A percentile compares a stretch with the other conserved stretches of the same genome.
These are phyloP conservation scores for Aleiodes alternator DNA, from an alignment of 2,888 invertebrate genomes.

Conservation along the genomic window DNA sequence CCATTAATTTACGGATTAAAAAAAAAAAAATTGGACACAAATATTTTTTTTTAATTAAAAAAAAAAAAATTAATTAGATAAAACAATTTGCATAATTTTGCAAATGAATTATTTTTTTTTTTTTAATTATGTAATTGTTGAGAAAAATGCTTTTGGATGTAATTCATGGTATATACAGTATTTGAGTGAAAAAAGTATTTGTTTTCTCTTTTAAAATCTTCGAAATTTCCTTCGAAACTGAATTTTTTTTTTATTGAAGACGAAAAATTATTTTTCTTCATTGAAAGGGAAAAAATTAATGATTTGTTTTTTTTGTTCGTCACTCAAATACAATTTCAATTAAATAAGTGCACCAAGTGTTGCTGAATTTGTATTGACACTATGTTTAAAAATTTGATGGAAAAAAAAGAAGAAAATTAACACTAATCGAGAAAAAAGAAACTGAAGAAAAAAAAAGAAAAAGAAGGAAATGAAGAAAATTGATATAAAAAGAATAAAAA, in stretches of 20 bases:
- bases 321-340: slow-evolving; percentile 34
- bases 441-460: neutral
- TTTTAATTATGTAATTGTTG: neutral
- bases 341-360: slow-evolving; percentile 55
- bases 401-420: slow-evolving; percentile 39
- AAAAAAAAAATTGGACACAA: too few species aligned
- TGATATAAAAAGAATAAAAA: neutral
- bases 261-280: too few species aligned
- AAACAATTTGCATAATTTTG: too few species aligned
- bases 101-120: too few species aligned
- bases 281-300: slow-evolving; percentile 47
- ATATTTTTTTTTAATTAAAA: too few species aligned
- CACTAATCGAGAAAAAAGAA: neutral
- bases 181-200: neutral
- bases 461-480: neutral
- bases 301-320: slow-evolving; percentile 40
- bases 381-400: slow-evolving; percentile 50
- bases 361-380: slow-evolving; percentile 51
- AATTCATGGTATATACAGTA: neutral
- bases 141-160: slow-evolving; percentile 8
- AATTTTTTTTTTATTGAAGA: slow-evolving; percentile 29
- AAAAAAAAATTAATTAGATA: too few species aligned
- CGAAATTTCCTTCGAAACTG: too few species aligned
- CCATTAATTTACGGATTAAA: too few species aligned
- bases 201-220: too few species aligned